phyloP scores from a whole-genome alignment of 2,113 vertebrate genomes.

The Nannospalax galili region DNA sequence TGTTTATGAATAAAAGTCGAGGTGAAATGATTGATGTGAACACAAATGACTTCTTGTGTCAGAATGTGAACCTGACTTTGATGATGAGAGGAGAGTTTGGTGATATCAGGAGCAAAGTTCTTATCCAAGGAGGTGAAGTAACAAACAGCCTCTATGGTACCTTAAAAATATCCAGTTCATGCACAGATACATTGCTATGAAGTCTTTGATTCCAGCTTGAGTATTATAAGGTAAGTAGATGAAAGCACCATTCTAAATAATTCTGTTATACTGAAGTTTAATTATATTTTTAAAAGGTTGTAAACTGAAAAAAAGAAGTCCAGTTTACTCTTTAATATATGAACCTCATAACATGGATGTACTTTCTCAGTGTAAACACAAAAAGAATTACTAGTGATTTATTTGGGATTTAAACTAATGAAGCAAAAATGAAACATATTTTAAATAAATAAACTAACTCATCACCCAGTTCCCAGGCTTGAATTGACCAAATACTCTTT shows the following conservation, averaged over 20 bases:
- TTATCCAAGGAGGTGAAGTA: fast-evolving
- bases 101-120: background rate
- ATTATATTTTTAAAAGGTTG: conserved; percentile 77
- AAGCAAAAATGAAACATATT: background rate
- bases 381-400: background rate
- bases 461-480: background rate
- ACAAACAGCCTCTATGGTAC: background rate
- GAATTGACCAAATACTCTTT: background rate
- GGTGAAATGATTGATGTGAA: background rate
- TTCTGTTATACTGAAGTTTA: conserved; percentile 83
- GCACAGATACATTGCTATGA: conserved; percentile 79
- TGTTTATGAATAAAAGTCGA: background rate
- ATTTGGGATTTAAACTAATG: conserved; percentile 1
- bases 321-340: background rate
- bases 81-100: background rate
- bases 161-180: background rate
- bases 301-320: conserved; percentile 76
- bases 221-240: conserved; percentile 84
- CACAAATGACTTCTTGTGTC: background rate
- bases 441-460: conserved; percentile 13
- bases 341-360: background rate
- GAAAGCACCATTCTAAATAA: conserved; percentile 82
- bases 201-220: conserved; percentile 77
- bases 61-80: background rate
- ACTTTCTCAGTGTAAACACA: background rate